Evolutionary conservation across 2,888 invertebrate species (phyloP).

Genomic region (Temnothorax rugatulus): DNA sequence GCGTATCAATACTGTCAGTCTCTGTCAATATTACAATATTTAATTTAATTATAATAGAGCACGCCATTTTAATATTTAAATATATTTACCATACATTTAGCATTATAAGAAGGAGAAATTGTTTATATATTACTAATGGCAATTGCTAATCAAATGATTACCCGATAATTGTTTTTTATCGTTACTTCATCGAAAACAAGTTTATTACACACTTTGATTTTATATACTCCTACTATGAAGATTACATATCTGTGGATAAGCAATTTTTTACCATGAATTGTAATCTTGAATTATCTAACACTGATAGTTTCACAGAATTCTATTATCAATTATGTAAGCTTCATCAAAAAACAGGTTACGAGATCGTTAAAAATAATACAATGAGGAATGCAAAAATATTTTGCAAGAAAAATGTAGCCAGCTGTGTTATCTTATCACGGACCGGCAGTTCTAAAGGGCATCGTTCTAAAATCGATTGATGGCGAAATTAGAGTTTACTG

Average conservation of each 20-base stretch:
- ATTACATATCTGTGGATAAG: background rate
- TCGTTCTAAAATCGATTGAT: background rate
- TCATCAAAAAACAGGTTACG: background rate
- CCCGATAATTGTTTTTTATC: background rate
- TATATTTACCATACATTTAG: too few species aligned
- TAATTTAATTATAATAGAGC: background rate
- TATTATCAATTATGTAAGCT: background rate
- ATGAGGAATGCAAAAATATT: background rate
- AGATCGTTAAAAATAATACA: background rate
- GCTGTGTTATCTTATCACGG: background rate
- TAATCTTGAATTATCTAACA: background rate
- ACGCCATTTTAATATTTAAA: background rate
- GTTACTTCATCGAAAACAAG: background rate
- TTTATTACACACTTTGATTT: background rate
- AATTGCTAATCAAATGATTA: background rate
- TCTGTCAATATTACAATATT: background rate
- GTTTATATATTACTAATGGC: background rate
- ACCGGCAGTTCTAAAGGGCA: background rate
- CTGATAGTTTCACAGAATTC: background rate
- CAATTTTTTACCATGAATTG: background rate
- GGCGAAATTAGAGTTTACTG: background rate
- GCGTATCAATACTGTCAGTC: background rate
- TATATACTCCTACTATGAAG: background rate
- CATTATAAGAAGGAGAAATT: background rate
- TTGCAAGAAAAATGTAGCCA: slow-evolving; percentile 2